Base-by-base conservation (phyloP, 2,888 invertebrate species). In the Trichopoda pennipes region DNA sequence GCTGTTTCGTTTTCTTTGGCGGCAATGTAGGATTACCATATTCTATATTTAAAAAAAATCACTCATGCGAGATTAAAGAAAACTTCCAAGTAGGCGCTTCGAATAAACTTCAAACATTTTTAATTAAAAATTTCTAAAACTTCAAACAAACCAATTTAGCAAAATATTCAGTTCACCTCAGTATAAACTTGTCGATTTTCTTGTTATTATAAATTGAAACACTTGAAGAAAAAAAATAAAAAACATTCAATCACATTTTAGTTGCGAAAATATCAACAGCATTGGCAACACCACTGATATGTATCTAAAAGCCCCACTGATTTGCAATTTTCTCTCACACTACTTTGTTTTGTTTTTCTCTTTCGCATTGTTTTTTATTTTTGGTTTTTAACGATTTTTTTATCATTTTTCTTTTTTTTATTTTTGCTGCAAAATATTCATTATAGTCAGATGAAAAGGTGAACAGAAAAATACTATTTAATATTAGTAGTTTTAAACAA, bases 261-360 rank as follows among this genome's bases (percentile, higher is more conserved):
- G 47, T 17, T 17, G 17, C 2, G 9, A 49, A 49, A 19, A 4
- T 35, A 49, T 58, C 28, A n/a, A 17, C 60, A 28, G 2, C 17
- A 42, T 51, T 66, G 19, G 21, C 44, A 32, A 58, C 58, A 77
- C 19, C 21, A 7, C 23, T 12, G 42, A 23, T 66, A 64, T 78
- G 74, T 75, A 82, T 66, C 70, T 42, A 58, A 73, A 80, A 51
- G 58, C 35, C 56, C 69, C 55, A 28, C 55, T 28, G 12, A 4
- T 28, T 55, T 56, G 17, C 53, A 21, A 21, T 42, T 42, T 35
- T n/a, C 17, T 75, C 58, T 75, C 66, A 51, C 38, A 66, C 56
- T 51, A 28, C 51, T 75, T 66, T 75, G 47, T 74, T 64, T 69
- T 56, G 42, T 73, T 53, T 63, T 74, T 7, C 17, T 64, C 63